Conservation (phyloP, 1,140 invertebrate genomes). For the Nilaparvata lugens region DNA sequence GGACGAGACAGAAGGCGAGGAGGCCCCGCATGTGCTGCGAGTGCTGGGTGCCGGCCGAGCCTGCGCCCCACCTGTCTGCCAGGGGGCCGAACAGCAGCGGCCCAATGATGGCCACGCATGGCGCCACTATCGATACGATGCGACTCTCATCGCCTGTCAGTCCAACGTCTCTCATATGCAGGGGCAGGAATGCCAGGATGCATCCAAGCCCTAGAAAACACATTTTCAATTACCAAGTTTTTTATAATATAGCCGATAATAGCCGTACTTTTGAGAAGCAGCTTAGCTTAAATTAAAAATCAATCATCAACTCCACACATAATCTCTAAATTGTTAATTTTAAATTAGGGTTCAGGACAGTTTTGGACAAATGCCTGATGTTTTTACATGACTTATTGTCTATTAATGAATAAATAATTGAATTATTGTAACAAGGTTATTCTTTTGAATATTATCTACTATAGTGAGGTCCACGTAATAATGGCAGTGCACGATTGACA, state of each 20-base stretch:
- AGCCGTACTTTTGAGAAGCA: not conserved
- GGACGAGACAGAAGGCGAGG: constrained; percentile 52
- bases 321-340: not conserved
- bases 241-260: not conserved
- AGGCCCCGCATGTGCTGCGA: constrained; percentile 52
- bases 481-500: too few species aligned
- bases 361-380: too few species aligned
- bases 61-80: constrained; percentile 46
- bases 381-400: too few species aligned
- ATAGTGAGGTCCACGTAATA: too few species aligned
- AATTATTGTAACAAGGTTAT: too few species aligned
- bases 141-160: constrained; percentile 56
- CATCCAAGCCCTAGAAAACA: constrained; percentile 56
- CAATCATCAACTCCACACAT: not conserved
- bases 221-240: too few species aligned
- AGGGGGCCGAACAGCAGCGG: constrained; percentile 53
- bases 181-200: constrained; percentile 61
- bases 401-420: too few species aligned
- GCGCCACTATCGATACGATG: constrained; percentile 60
- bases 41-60: constrained; percentile 33
- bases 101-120: constrained; percentile 58
- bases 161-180: constrained; percentile 60
- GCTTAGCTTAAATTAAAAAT: not conserved
- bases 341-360: too few species aligned
- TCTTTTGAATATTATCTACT: too few species aligned